phyloP scores from a whole-genome alignment of 2,797 vertebrate species.

The Pampus argenteus region DNA sequence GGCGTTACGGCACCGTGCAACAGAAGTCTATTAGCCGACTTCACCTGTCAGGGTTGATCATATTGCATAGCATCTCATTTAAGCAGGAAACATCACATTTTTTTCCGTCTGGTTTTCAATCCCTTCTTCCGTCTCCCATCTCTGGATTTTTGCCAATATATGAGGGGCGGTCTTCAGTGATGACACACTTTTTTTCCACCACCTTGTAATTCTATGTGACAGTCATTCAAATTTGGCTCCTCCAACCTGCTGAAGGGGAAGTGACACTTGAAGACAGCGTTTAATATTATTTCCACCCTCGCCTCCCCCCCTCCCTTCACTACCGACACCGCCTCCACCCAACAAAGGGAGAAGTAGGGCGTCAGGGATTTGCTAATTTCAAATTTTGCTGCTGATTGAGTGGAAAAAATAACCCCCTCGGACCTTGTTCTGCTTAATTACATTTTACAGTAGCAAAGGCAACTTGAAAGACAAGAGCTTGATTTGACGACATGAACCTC shows the following conservation, averaged over 20 bases:
- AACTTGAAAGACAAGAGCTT: constrained; percentile 84
- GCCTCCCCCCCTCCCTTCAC: constrained; percentile 24
- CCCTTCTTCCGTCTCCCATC: constrained; percentile 24
- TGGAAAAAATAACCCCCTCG: constrained; percentile 75
- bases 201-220: constrained; percentile 71
- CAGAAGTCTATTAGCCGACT: constrained; percentile 78
- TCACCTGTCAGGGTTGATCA: constrained; percentile 74
- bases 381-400: constrained; percentile 86
- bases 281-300: constrained; percentile 75
- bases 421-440: constrained; percentile 88
- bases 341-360: constrained; percentile 70
- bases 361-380: constrained; percentile 84
- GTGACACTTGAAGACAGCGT: constrained; percentile 74
- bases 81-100: constrained; percentile 70
- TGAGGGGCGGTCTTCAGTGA: constrained; percentile 19
- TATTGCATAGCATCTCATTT: constrained; percentile 76
- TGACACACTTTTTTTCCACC: constrained; percentile 35
- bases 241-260: constrained; percentile 74
- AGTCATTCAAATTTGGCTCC: constrained; percentile 79
- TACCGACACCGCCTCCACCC: constrained; percentile 34
- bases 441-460: constrained; percentile 82
- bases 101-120: constrained; percentile 63
- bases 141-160: constrained; percentile 1
- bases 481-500: constrained; percentile 74
- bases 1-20: constrained; percentile 43